Conservation (phyloP, 1,140 invertebrate species). For the Aporrectodea caliginosa region DNA sequence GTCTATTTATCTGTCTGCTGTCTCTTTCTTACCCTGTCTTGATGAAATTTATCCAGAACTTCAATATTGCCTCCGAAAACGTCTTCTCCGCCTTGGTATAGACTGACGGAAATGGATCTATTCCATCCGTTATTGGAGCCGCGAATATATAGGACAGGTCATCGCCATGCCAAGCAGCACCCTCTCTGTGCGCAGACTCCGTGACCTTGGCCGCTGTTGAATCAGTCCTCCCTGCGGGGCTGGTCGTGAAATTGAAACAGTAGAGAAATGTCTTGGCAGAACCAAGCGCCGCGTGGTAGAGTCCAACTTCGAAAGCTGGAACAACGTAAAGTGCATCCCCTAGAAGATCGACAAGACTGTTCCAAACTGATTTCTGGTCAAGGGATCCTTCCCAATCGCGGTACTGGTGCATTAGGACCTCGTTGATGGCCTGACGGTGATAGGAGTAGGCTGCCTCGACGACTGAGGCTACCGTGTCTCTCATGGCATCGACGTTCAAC, state of each 20-base stretch:
- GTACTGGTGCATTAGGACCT: constrained; percentile 94
- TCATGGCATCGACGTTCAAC: constrained; percentile 65
- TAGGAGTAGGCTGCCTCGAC: constrained; percentile 78
- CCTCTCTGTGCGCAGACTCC: constrained; percentile 57
- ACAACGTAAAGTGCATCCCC: constrained; percentile 84
- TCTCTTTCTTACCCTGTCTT: constrained; percentile 95
- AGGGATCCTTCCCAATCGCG: constrained; percentile 78
- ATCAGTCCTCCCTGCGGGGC: constrained; percentile 68
- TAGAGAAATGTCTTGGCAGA: neutral
- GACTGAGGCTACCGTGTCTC: constrained; percentile 87
- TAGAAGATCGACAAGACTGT: constrained; percentile 84
- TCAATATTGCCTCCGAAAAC: constrained; percentile 86
- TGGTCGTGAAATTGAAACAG: constrained; percentile 53
- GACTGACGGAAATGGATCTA: constrained; percentile 28
- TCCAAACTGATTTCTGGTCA: constrained; percentile 66
- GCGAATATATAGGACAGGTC: constrained; percentile 90
- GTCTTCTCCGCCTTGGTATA: constrained; percentile 71
- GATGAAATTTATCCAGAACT: constrained; percentile 94
- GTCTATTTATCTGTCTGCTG: too few species aligned
- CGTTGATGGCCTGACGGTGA: constrained; percentile 93
- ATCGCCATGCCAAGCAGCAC: constrained; percentile 86
- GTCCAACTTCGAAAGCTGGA: constrained; percentile 75
- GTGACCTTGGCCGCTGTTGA: neutral
- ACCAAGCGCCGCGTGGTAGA: constrained; percentile 34
- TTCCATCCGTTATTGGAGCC: constrained; percentile 71